These are phyloP conservation scores for Ictalurus punctatus DNA, from an alignment of 2,113 vertebrate genomes.

Conservation along the genomic window DNA sequence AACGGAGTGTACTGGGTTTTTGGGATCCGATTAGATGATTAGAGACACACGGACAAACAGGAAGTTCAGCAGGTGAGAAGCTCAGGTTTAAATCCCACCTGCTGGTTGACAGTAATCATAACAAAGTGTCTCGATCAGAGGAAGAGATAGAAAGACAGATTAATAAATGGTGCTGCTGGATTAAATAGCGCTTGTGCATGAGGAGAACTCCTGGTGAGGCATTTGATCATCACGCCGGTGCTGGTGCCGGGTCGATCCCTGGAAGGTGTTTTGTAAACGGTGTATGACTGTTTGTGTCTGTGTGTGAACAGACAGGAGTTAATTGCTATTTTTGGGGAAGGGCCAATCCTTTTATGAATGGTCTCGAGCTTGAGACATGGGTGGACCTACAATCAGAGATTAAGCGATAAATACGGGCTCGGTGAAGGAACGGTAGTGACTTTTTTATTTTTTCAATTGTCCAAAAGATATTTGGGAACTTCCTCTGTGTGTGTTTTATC, in stretches of 20 bases:
- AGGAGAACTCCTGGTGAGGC: neutral
- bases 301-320: conserved; percentile 46
- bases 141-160: conserved; percentile 7
- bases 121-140: conserved; percentile 20
- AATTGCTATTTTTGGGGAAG: conserved; percentile 59
- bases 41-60: neutral
- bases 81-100: conserved; percentile 27
- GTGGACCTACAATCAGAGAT: conserved; percentile 51
- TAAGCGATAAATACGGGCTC: conserved; percentile 11
- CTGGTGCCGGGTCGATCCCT: too few relatives aligned
- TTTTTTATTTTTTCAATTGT: neutral
- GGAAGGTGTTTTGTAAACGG: conserved; percentile 36
- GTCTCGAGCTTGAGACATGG: conserved; percentile 49
- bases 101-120: conserved; percentile 14
- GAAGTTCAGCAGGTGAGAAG: neutral
- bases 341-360: conserved; percentile 60
- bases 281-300: conserved; percentile 51
- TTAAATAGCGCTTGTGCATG: neutral
- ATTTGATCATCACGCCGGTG: neutral
- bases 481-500: neutral
- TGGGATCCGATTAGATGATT: neutral
- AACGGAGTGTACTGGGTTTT: neutral
- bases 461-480: conserved; percentile 16
- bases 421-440: neutral
- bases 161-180: conserved; percentile 16